Evolutionary conservation across 2,113 vertebrate species (phyloP), one percentile per base, ranked within the genome.

Genomic region (Pseudonaja textilis): DNA sequence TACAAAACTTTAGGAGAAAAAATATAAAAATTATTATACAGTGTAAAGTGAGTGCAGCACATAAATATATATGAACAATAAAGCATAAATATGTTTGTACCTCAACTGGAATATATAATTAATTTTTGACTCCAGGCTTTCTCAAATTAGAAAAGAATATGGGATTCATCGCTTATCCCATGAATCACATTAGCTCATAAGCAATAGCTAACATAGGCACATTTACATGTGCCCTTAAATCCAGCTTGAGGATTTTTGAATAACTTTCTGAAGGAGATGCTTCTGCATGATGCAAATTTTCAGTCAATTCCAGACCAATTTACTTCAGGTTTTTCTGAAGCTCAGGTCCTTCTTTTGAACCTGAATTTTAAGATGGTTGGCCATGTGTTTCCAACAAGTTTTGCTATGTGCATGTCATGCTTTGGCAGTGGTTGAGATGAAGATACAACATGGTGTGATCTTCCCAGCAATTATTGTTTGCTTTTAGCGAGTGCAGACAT

Each of bases 1-100:
- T 97, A 94, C 99, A 99, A 95, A 98, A 99, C 99, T 99, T 94
- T 39, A 85, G 88, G 87, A 96, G 92, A 9, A 23, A 92, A 2
- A 91, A 9, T 16, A 54, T n/a, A 55, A 3, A 93, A 0, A 57
- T 42, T 54, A 0, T 16, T 50, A 26, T 29, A 50, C 9, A 47
- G 85, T 25, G 45, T 25, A 47, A 26, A 23, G 50, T 87, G 25
- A 50, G 12, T 26, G 85, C 45, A 47, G 12, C 23, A 47, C 11
- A 16, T 0, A 50, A 1, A 50, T 9, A 39, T 42, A 81, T 8
- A 81, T 22, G 18, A 6, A 81, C 39, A 81, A 81, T 39, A 18
- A 6, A 39, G 69, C 18, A 8, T 81, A 20, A 9, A 6, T 16
- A 81, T 18, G 16, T 81, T 81, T 39, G n/a, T 34, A 39, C n/a